Evolutionary conservation across 2,888 invertebrate species (phyloP).

Genomic region (Agelastica alni): DNA sequence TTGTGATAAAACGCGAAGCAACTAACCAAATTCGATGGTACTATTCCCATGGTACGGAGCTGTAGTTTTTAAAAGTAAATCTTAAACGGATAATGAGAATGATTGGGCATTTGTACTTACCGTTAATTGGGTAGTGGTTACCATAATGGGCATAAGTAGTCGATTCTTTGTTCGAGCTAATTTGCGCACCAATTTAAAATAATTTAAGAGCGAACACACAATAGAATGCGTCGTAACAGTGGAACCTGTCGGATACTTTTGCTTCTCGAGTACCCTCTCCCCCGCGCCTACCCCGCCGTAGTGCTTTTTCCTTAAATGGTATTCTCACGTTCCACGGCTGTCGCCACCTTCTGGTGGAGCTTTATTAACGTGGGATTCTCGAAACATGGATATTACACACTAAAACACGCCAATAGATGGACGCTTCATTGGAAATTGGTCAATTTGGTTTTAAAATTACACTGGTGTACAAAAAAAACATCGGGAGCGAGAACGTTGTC

Average conservation of each 20-base stretch:
- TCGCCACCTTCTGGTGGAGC: too few relatives aligned
- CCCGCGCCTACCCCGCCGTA: too few relatives aligned
- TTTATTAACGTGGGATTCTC: too few relatives aligned
- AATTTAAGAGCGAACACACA: conserved; percentile 41
- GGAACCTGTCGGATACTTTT: conserved; percentile 12
- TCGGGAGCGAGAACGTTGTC: too few relatives aligned
- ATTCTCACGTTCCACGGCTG: conserved; percentile 17
- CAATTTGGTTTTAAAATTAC: too few relatives aligned
- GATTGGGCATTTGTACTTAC: conserved; percentile 41
- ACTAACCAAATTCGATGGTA: too few relatives aligned
- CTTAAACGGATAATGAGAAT: conserved; percentile 38
- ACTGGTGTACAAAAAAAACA: too few relatives aligned
- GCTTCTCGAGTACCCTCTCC: neutral
- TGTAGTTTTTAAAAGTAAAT: conserved; percentile 27
- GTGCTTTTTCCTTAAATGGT: conserved; percentile 15
- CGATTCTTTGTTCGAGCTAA: conserved; percentile 45
- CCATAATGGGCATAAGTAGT: conserved; percentile 42
- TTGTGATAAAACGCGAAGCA: too few relatives aligned
- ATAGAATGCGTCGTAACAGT: conserved; percentile 33
- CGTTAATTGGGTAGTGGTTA: conserved; percentile 46
- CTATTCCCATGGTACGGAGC: conserved; percentile 9
- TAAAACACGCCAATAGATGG: too few relatives aligned
- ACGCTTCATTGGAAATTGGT: too few relatives aligned
- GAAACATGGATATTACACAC: too few relatives aligned
- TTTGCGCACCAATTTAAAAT: conserved; percentile 46